A percentile compares a stretch with the other conserved stretches of the same genome.
These are phyloP conservation scores for Pedicia rivosa DNA, from an alignment of 2,888 invertebrate genomes.

Conservation along the genomic window DNA sequence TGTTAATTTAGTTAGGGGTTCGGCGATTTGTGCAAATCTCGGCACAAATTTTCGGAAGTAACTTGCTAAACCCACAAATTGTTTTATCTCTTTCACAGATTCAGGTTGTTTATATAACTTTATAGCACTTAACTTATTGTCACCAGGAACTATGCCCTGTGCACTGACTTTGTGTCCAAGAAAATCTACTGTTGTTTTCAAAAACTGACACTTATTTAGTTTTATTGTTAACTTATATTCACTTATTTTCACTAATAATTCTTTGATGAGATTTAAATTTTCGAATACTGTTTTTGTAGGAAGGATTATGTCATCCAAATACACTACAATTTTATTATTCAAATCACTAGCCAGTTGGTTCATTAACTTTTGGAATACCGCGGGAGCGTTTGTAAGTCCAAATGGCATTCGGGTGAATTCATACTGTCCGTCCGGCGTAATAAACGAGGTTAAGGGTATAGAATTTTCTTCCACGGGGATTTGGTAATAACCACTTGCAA, in stretches of 20 bases:
- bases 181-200: no score
- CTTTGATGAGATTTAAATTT: background rate
- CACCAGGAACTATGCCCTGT: slow-evolving; percentile 3
- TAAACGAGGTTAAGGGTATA: slow-evolving; percentile 14
- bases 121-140: slow-evolving; percentile 1
- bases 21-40: no score
- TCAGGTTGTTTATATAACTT: slow-evolving; percentile 2
- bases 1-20: no score
- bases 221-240: no score
- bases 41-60: slow-evolving; percentile 1
- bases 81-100: background rate
- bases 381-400: slow-evolving; percentile 16
- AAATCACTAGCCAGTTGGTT: background rate
- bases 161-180: slow-evolving; percentile 7
- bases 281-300: slow-evolving; percentile 6
- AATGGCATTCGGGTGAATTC: slow-evolving; percentile 19
- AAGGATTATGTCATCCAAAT: slow-evolving; percentile 6
- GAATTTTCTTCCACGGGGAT: slow-evolving; percentile 2
- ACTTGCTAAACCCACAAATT: slow-evolving; percentile 1
- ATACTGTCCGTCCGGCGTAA: slow-evolving; percentile 17
- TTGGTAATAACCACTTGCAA: slow-evolving; percentile 8
- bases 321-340: background rate
- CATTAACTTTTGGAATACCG: slow-evolving; percentile 16
- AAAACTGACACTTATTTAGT: no score
- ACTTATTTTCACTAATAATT: no score